Base-by-base conservation (phyloP, 1,140 invertebrate genomes). In the Vanessa atalanta region DNA sequence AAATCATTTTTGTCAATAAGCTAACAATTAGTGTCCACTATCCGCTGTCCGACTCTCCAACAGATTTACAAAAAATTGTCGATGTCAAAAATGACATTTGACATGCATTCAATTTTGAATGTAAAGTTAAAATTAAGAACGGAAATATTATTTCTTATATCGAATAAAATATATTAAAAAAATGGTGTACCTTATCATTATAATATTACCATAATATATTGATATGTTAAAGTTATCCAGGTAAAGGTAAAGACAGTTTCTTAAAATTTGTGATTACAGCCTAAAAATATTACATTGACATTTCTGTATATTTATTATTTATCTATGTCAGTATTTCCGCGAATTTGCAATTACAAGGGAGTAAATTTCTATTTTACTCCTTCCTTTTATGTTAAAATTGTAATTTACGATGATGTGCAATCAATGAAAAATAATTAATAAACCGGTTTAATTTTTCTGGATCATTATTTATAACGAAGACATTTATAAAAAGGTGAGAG, bases 321-420 rank as follows among this genome's bases (percentile, higher is more conserved):
- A 57, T 69, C 66, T 57, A 37, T 43, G 51, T 20, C 9, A 57
- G 66, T 69, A 23, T 20, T 57, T 69, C 66, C 37, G 66, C 66
- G 66, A 47, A 57, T 57, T 23, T 47, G 66, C 48, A 53, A 26
- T 23, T 47, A 51, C 48, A 53, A n/a, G 65, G 66, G 66, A 57
- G 66, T 69, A 23, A 69, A n/a, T 69, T 60, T 60, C n/a, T 51
- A 16, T 69, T 57, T 47, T 43, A 43, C 37, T 43, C 43, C 37
- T 13, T 57, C 2, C 37, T 53, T 23, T 53, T 71, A 53, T 64
- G 4, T 37, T 50, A 50, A 50, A 51, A 23, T 16, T 20, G 37
- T 53, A 65, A 65, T 47, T 71, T 53, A 71, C 26, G 43, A 63
- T 64, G 43, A 43, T 64, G 48, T 71, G 23, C 13, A 43, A 68